These are phyloP conservation scores for Morpho deidamia DNA, from an alignment of 2,888 invertebrate species.

Conservation along the genomic window DNA sequence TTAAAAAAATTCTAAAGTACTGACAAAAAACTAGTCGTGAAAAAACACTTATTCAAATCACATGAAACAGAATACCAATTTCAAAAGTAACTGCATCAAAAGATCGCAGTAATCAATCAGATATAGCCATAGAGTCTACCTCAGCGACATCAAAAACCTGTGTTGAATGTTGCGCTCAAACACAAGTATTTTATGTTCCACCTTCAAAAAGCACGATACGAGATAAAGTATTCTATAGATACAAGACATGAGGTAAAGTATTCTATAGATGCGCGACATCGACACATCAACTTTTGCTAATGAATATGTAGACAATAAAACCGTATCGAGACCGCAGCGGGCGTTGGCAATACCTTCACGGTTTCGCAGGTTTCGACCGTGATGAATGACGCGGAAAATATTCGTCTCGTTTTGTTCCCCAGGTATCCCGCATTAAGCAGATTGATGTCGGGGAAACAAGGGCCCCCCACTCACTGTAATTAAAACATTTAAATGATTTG, in stretches of 20 bases:
- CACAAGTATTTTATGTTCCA: too few species aligned
- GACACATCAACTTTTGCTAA: slow-evolving; percentile 5
- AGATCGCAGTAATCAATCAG: too few species aligned
- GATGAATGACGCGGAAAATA: slow-evolving; percentile 46
- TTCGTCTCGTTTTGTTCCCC: slow-evolving; percentile 31
- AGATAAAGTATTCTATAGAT: too few species aligned
- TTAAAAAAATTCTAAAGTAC: too few species aligned
- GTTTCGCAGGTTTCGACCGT: slow-evolving; percentile 30
- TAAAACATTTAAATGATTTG: slow-evolving; percentile 67
- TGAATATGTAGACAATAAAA: slow-evolving; percentile 7
- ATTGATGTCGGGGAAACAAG: slow-evolving; percentile 50
- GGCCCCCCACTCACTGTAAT: slow-evolving; percentile 63
- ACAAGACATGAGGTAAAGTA: neutral
- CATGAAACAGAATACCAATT: too few species aligned
- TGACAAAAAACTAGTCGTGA: too few species aligned
- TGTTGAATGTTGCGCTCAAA: too few species aligned
- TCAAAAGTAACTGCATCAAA: too few species aligned
- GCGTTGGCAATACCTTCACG: slow-evolving; percentile 12
- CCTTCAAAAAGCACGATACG: too few species aligned
- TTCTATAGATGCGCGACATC: neutral
- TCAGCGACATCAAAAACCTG: too few species aligned
- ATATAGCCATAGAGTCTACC: too few species aligned
- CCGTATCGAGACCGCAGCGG: slow-evolving; percentile 2
- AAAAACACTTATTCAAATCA: too few species aligned
- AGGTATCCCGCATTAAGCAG: slow-evolving; percentile 52